Evolutionary conservation across 1,140 invertebrate genomes (phyloP).

Genomic region (Cephus cinctus): DNA sequence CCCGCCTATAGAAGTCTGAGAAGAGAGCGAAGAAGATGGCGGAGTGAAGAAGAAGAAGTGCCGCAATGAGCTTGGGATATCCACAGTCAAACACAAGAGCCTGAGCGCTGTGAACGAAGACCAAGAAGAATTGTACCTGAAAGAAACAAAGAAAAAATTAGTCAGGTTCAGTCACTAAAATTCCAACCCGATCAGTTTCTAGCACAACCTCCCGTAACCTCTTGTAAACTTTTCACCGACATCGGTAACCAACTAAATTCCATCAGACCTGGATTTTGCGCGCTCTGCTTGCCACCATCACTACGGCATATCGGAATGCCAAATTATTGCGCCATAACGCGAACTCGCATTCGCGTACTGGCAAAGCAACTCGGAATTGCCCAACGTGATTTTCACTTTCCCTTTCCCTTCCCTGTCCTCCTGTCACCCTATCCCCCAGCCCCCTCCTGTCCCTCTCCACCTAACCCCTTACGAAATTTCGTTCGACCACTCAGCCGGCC

Average conservation of each 20-base stretch:
- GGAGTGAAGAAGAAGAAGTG: conserved; percentile 80
- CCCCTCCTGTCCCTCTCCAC: background rate
- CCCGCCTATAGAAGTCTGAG: conserved; percentile 86
- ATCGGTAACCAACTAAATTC: too few species aligned
- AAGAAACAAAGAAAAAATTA: conserved; percentile 25
- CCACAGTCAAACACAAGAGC: conserved; percentile 72
- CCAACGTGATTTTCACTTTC: conserved; percentile 42
- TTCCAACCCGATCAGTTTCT: conserved; percentile 38
- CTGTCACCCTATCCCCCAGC: too few species aligned
- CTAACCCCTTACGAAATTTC: background rate
- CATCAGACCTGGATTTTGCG: background rate
- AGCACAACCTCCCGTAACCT: too few species aligned
- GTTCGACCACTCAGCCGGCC: background rate
- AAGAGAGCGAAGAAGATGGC: conserved; percentile 90
- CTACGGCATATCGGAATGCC: conserved; percentile 45
- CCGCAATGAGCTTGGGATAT: conserved; percentile 74
- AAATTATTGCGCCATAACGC: conserved; percentile 50
- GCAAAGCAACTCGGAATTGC: conserved; percentile 41
- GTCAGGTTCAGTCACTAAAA: conserved; percentile 22
- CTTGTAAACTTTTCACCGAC: background rate
- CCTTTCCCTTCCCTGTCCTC: background rate
- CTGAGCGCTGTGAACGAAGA: conserved; percentile 74
- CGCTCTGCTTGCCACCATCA: background rate
- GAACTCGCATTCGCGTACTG: too few species aligned
- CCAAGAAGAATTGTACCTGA: conserved; percentile 76